Evolutionary conservation across 1,140 invertebrate species (phyloP).

Genomic region (Sitobion miscanthi): DNA sequence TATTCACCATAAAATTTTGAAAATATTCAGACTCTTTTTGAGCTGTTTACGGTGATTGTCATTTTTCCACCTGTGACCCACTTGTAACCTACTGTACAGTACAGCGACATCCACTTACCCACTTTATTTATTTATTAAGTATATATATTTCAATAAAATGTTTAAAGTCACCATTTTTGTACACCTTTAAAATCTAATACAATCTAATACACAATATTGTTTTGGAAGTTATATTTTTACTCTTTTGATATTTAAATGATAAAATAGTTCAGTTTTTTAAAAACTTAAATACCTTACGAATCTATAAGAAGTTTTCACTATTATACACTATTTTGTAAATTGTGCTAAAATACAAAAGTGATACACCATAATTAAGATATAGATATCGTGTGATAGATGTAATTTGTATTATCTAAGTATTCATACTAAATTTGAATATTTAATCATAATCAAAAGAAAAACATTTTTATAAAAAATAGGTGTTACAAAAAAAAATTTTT

Average conservation of each 20-base stretch:
- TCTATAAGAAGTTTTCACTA: neutral
- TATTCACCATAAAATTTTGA: too few relatives aligned
- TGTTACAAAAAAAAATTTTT: too few relatives aligned
- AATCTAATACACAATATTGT: neutral
- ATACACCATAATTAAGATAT: neutral
- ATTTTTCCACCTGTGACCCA: too few relatives aligned
- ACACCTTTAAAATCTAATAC: neutral
- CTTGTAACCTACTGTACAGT: too few relatives aligned
- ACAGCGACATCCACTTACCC: too few relatives aligned
- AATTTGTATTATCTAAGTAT: conserved; percentile 1
- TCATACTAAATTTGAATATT: neutral
- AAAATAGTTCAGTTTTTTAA: neutral
- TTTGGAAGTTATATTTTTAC: neutral
- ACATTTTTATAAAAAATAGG: neutral
- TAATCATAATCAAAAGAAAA: neutral
- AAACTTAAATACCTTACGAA: neutral
- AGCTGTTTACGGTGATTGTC: too few relatives aligned
- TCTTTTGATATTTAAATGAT: neutral
- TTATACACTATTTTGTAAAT: neutral
- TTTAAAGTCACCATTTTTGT: neutral
- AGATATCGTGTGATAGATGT: neutral
- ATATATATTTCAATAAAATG: neutral
- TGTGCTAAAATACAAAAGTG: neutral
- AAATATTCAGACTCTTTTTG: too few relatives aligned
- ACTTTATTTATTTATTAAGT: neutral